These are phyloP conservation scores for Okamejei kenojei DNA, from an alignment of 2,797 vertebrate genomes.

Conservation along the genomic window DNA sequence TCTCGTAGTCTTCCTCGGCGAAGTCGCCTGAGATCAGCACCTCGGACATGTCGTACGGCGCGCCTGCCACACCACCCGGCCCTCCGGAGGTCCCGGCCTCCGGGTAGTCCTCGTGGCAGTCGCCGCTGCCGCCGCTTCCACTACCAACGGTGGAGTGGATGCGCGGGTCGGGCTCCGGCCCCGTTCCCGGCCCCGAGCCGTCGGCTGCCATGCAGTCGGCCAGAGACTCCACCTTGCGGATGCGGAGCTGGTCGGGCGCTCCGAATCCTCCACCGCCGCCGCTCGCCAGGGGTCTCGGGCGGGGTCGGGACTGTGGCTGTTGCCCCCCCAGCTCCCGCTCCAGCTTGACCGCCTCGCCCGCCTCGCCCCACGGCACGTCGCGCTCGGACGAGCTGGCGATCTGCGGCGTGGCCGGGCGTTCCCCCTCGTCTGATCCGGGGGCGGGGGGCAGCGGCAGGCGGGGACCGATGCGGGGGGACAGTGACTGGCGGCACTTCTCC, in stretches of 20 bases:
- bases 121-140: background rate
- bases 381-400: constrained; percentile 58
- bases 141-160: background rate
- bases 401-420: constrained; percentile 53
- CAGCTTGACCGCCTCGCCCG: background rate
- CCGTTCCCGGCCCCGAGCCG: background rate
- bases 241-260: constrained; percentile 5
- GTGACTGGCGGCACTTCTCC: background rate
- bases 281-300: background rate
- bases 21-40: constrained; percentile 4
- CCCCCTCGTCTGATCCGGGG: constrained; percentile 65
- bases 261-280: background rate
- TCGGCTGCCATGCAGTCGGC: background rate
- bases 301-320: too few relatives aligned
- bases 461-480: background rate
- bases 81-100: background rate
- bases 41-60: constrained; percentile 19
- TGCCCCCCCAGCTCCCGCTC: too few relatives aligned
- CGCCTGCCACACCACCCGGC: too few relatives aligned
- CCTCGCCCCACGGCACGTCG: constrained; percentile 50
- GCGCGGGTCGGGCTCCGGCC: background rate
- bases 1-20: constrained; percentile 31
- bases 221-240: constrained; percentile 21
- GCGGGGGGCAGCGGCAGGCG: constrained; percentile 43
- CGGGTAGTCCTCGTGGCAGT: background rate